A percentile compares a stretch with the other conserved stretches of the same genome.
These are phyloP conservation scores for Pelodiscus sinensis DNA, from an alignment of 2,113 vertebrate genomes.

Conservation along the genomic window DNA sequence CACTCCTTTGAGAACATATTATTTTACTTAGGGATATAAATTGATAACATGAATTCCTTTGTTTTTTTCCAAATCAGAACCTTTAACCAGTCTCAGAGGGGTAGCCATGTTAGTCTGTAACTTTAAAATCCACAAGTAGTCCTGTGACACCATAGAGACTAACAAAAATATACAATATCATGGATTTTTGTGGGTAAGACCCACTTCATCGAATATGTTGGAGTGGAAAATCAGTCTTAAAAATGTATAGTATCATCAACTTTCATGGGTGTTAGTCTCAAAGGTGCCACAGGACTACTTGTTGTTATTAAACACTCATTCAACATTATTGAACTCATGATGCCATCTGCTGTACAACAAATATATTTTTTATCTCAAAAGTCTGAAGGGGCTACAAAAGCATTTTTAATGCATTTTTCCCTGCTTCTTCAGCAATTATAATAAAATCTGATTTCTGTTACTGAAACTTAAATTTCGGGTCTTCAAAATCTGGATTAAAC, in stretches of 20 bases:
- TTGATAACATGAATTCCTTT: neutral
- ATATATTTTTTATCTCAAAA: neutral
- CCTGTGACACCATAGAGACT: no score
- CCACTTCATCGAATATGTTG: no score
- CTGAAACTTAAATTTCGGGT: neutral
- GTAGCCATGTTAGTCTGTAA: no score
- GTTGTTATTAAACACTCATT: neutral
- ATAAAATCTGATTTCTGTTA: neutral
- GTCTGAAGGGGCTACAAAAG: neutral
- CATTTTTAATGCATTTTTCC: neutral
- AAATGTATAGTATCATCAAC: no score
- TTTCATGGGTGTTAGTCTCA: no score
- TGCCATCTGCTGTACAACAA: conserved; percentile 66
- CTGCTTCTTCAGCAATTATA: neutral
- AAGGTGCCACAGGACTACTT: no score
- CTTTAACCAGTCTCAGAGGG: neutral
- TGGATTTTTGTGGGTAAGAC: no score
- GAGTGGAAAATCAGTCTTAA: no score
- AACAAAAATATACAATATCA: no score
- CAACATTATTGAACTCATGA: conserved; percentile 36
- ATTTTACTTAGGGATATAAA: neutral
- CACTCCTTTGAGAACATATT: neutral
- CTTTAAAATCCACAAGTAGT: no score
- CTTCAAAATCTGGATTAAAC: neutral
- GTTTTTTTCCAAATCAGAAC: neutral